Conservation (phyloP, 2,797 vertebrate species). For the Enteromius treurensis region DNA sequence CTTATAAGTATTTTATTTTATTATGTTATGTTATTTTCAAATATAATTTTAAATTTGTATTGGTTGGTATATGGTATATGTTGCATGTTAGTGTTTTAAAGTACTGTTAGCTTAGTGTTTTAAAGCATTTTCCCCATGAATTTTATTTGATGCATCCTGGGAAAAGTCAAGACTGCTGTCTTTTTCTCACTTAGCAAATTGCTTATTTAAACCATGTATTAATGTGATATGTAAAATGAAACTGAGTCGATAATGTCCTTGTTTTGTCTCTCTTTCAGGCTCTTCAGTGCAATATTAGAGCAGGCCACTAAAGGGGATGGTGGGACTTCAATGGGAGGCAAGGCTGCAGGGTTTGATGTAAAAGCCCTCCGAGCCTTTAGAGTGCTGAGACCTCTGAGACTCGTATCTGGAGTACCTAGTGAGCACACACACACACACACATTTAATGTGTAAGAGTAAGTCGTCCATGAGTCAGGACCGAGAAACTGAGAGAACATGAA, state of each 20-base stretch:
- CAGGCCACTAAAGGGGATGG: conserved; percentile 98
- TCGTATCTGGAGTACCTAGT: conserved; percentile 99
- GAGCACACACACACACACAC: conserved; percentile 72
- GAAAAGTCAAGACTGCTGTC: no score
- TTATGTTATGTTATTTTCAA: neutral
- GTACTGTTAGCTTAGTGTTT: neutral
- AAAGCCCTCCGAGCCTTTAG: conserved; percentile 97
- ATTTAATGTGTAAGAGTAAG: no score
- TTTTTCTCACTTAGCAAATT: neutral
- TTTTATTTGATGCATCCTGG: neutral
- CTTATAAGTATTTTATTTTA: neutral
- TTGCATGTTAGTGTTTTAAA: neutral
- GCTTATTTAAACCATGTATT: neutral
- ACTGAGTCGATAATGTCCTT: neutral
- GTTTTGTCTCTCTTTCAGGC: conserved; percentile 73
- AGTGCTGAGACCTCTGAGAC: conserved; percentile 91
- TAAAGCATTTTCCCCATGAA: no score
- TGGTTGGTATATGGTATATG: neutral
- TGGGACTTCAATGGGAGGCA: conserved; percentile 92
- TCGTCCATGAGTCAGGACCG: conserved; percentile 24
- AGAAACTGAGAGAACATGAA: conserved; percentile 12
- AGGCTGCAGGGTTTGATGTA: conserved; percentile 96
- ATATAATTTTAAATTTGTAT: neutral
- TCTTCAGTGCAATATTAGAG: conserved; percentile 99
- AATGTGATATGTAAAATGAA: neutral